These are phyloP conservation scores for Macrosoma leucophasiata DNA, from an alignment of 2,888 invertebrate genomes.

Conservation along the genomic window DNA sequence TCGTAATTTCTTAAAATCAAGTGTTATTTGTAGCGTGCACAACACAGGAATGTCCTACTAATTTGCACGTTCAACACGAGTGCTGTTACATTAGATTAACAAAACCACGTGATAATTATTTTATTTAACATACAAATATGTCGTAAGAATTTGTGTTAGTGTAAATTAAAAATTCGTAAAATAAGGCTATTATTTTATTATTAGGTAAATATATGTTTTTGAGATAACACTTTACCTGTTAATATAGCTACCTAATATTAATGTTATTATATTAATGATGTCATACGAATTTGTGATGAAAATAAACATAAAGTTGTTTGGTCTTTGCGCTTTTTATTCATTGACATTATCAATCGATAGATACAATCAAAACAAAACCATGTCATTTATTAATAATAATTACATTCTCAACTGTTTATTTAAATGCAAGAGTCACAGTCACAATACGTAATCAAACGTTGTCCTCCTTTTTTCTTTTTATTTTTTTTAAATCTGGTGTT, in stretches of 20 bases:
- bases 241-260: constrained; percentile 38
- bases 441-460: too few relatives aligned
- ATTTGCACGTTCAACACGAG: too few relatives aligned
- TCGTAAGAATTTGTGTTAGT: constrained; percentile 38
- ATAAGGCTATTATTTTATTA: constrained; percentile 41
- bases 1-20: too few relatives aligned
- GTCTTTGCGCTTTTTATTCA: constrained; percentile 31
- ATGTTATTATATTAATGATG: constrained; percentile 46
- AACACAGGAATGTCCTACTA: too few relatives aligned
- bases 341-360: constrained; percentile 1
- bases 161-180: constrained; percentile 44
- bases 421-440: too few relatives aligned
- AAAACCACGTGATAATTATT: constrained; percentile 68
- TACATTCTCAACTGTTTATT: too few relatives aligned
- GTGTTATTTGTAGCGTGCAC: too few relatives aligned
- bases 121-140: constrained; percentile 49
- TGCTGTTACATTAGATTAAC: constrained; percentile 48
- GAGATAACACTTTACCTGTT: constrained; percentile 42
- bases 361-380: too few relatives aligned
- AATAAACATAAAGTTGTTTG: constrained; percentile 62
- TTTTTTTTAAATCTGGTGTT: too few relatives aligned
- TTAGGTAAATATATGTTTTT: constrained; percentile 32
- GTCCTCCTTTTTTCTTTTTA: too few relatives aligned
- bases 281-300: constrained; percentile 60
- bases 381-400: too few relatives aligned